phyloP scores from a whole-genome alignment of 2,797 vertebrate species.

The Pelobates cultripes region DNA sequence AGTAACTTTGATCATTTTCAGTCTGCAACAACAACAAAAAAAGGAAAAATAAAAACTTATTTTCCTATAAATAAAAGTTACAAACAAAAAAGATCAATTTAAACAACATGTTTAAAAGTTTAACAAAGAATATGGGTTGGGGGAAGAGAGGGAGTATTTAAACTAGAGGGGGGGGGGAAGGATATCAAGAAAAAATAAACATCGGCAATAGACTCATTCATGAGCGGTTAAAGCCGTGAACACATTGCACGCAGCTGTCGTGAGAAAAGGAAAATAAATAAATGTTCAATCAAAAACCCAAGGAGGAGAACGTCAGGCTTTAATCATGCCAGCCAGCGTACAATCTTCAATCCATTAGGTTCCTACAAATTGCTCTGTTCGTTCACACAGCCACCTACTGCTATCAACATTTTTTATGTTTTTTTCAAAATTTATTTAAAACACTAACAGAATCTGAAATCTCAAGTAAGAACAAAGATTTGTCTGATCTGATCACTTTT shows the following conservation, averaged over 20 bases:
- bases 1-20: neutral
- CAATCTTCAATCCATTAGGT: conserved; percentile 75
- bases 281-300: conserved; percentile 70
- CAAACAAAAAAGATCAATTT: conserved; percentile 55
- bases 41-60: conserved; percentile 30
- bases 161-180: conserved; percentile 38
- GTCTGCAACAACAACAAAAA: neutral
- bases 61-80: conserved; percentile 27
- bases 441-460: too few relatives aligned
- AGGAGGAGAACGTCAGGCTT: conserved; percentile 66
- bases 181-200: conserved; percentile 80
- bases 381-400: too few relatives aligned
- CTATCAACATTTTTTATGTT: too few relatives aligned
- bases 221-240: conserved; percentile 64
- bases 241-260: conserved; percentile 85
- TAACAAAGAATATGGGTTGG: neutral
- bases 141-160: neutral
- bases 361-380: conserved; percentile 46
- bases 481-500: too few relatives aligned
- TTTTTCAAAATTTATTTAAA: too few relatives aligned
- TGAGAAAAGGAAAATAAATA: conserved; percentile 74
- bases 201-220: conserved; percentile 65
- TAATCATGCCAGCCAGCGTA: conserved; percentile 75
- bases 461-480: too few relatives aligned
- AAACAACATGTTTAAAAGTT: conserved; percentile 57